These are phyloP conservation scores for Branchinecta sandiegonensis DNA, from an alignment of 2,888 invertebrate genomes.

Conservation along the genomic window DNA sequence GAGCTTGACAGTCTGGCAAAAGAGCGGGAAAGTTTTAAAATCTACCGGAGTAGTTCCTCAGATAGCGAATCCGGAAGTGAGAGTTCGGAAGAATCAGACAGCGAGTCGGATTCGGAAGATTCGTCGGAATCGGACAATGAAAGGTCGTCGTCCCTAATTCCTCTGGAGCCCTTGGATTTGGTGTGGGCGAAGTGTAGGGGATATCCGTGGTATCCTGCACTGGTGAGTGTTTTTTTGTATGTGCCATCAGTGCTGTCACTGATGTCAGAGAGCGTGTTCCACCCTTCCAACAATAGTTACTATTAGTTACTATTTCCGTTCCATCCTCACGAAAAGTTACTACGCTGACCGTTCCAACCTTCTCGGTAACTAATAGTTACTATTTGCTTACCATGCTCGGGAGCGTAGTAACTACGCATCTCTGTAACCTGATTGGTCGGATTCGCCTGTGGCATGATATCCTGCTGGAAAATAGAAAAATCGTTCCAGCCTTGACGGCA, in stretches of 20 bases:
- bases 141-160: slow-evolving; percentile 30
- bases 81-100: slow-evolving; percentile 23
- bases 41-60: slow-evolving; percentile 24
- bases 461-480: no score
- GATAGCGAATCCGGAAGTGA: slow-evolving; percentile 28
- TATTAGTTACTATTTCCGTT: no score
- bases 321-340: no score
- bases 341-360: no score
- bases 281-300: not conserved
- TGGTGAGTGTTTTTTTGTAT: slow-evolving; percentile 37
- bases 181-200: slow-evolving; percentile 96
- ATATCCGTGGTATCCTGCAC: slow-evolving; percentile 93
- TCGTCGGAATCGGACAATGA: slow-evolving; percentile 23
- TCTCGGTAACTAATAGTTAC: no score
- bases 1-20: slow-evolving; percentile 20
- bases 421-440: no score
- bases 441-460: no score
- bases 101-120: slow-evolving; percentile 24
- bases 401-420: no score
- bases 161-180: slow-evolving; percentile 67
- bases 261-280: no score
- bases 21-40: slow-evolving; percentile 23
- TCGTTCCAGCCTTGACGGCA: no score
- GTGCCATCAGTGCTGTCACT: not conserved
- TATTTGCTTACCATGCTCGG: no score